Conservation (phyloP, 1,140 invertebrate genomes). For the Pseudomyrmex sp. region DNA sequence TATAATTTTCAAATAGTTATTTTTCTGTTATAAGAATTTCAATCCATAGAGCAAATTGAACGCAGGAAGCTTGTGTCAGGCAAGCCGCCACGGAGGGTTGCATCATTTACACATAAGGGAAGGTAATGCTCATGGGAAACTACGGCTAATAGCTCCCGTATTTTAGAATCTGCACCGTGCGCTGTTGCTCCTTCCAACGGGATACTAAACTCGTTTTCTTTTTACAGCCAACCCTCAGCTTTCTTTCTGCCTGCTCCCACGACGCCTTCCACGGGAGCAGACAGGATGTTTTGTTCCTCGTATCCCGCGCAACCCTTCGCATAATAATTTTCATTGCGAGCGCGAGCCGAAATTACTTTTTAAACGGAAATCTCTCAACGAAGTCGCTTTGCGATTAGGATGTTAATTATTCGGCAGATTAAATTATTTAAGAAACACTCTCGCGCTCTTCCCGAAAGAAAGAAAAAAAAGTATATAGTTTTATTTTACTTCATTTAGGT, state of each 20-base stretch:
- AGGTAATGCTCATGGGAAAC: constrained; percentile 74
- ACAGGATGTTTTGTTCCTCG: constrained; percentile 51
- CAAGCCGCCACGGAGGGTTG: constrained; percentile 40
- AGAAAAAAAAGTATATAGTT: background rate
- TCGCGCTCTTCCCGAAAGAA: too few species aligned
- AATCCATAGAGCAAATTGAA: constrained; percentile 44
- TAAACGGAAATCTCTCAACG: constrained; percentile 58
- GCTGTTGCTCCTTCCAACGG: constrained; percentile 55
- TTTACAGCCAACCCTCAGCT: constrained; percentile 27
- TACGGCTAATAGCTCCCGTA: constrained; percentile 81
- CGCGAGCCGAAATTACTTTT: constrained; percentile 75
- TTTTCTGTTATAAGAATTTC: constrained; percentile 20
- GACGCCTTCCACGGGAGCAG: background rate
- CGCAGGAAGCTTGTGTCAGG: constrained; percentile 4
- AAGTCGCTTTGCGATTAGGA: constrained; percentile 71
- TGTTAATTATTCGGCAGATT: constrained; percentile 77
- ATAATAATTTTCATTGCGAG: constrained; percentile 74
- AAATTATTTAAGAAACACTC: background rate
- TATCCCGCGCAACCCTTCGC: constrained; percentile 37
- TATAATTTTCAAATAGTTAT: constrained; percentile 38
- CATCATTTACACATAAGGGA: constrained; percentile 80
- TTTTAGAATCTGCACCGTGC: constrained; percentile 77
- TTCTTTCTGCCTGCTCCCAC: constrained; percentile 51
- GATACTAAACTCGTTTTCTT: constrained; percentile 45
- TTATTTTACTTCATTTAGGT: constrained; percentile 25